Percentiles rank a stretch among this genome's conserved stretches.
phyloP scores from a whole-genome alignment of 2,797 vertebrate species.

The Monodelphis domestica region DNA sequence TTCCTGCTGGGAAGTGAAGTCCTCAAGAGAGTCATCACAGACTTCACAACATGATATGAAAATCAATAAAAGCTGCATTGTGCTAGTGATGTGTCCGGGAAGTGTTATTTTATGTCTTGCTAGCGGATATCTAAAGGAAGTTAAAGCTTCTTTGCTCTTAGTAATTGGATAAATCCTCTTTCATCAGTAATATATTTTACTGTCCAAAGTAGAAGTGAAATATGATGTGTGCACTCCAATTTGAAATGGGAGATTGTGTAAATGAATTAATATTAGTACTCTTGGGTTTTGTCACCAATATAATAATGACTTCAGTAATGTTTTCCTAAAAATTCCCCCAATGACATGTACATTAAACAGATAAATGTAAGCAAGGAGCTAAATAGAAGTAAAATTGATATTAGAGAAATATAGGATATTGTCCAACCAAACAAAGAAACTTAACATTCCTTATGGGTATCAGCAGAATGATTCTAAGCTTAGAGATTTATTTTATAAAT shows the following conservation, averaged over 20 bases:
- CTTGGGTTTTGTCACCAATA: constrained; percentile 47
- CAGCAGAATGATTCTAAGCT: constrained; percentile 49
- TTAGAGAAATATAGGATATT: background rate
- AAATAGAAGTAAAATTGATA: constrained; percentile 56
- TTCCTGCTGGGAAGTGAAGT: constrained; percentile 87
- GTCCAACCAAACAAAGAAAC: constrained; percentile 58
- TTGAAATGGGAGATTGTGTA: constrained; percentile 69
- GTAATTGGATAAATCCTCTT: constrained; percentile 85
- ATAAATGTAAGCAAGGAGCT: constrained; percentile 35
- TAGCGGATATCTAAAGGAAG: constrained; percentile 84
- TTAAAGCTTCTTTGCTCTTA: constrained; percentile 85
- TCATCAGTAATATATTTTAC: constrained; percentile 81
- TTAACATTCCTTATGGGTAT: constrained; percentile 66
- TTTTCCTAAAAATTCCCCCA: constrained; percentile 57
- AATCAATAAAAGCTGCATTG: constrained; percentile 87
- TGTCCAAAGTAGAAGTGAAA: constrained; percentile 78
- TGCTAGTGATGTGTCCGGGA: constrained; percentile 86
- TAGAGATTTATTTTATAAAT: constrained; percentile 60
- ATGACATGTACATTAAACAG: constrained; percentile 70
- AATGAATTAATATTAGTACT: constrained; percentile 63
- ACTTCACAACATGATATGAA: constrained; percentile 88
- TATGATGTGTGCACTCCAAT: constrained; percentile 59
- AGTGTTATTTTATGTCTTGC: constrained; percentile 88
- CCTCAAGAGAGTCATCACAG: constrained; percentile 86
- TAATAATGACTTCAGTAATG: constrained; percentile 51